phyloP scores from a whole-genome alignment of 2,888 invertebrate species.

The Apamea epomidion region DNA sequence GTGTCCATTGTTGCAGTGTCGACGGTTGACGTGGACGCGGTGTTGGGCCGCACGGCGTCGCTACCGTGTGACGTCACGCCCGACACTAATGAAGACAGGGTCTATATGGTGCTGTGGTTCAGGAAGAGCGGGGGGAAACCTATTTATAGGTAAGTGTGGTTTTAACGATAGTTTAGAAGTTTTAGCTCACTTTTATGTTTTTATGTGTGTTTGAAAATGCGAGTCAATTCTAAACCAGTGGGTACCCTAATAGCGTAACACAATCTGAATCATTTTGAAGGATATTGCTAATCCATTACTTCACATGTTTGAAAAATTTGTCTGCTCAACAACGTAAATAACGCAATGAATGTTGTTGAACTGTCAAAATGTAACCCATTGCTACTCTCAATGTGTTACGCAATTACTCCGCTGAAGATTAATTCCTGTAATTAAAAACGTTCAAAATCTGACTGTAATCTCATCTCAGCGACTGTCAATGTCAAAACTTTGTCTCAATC shows the following conservation, averaged over 20 bases:
- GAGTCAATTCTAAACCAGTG: neutral
- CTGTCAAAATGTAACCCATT: neutral
- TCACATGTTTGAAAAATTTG: neutral
- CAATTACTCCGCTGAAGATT: neutral
- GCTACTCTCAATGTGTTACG: neutral
- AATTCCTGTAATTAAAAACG: neutral
- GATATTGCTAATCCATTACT: neutral
- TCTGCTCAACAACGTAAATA: neutral
- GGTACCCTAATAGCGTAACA: neutral
- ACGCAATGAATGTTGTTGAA: neutral
- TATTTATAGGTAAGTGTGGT: constrained; percentile 93
- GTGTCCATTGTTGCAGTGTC: constrained; percentile 82
- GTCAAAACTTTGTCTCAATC: neutral
- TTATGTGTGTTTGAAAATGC: neutral
- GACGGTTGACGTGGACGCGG: constrained; percentile 93
- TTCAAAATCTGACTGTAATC: neutral
- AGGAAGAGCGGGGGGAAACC: constrained; percentile 96
- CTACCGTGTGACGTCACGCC: constrained; percentile 97
- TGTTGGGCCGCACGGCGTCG: constrained; percentile 95
- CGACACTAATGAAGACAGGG: constrained; percentile 94
- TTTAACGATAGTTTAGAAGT: neutral
- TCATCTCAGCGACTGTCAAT: neutral
- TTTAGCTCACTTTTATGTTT: too few species aligned
- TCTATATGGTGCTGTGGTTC: constrained; percentile 98
- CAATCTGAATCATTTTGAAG: neutral